A percentile compares a stretch with the other conserved stretches of the same genome.
Conservation (phyloP, 2,888 invertebrate species). For the Dasypolia templi region DNA sequence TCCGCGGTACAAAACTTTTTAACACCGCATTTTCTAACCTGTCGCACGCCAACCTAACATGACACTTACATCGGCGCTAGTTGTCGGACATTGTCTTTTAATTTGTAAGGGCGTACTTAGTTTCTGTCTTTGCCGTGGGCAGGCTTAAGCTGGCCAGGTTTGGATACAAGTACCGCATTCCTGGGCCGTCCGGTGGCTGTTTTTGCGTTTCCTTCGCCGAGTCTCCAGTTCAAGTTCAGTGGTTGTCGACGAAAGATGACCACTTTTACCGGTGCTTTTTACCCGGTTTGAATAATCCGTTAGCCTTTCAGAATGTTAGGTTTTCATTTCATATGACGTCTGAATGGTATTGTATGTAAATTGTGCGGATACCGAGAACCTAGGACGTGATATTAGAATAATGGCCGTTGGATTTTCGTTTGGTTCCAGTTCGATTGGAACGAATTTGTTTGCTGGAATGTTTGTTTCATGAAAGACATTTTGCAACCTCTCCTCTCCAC, state of each 20-base stretch:
- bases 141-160: slow-evolving; percentile 39
- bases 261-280: slow-evolving; percentile 78
- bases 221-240: slow-evolving; percentile 71
- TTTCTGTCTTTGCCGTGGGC: slow-evolving; percentile 31
- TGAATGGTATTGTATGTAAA: slow-evolving; percentile 62
- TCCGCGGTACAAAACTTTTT: slow-evolving; percentile 53
- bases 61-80: slow-evolving; percentile 47
- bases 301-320: slow-evolving; percentile 23
- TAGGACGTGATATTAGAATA: slow-evolving; percentile 46
- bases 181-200: slow-evolving; percentile 75
- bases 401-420: slow-evolving; percentile 43
- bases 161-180: slow-evolving; percentile 73
- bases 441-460: slow-evolving; percentile 21
- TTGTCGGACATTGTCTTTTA: slow-evolving; percentile 14
- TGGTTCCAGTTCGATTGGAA: slow-evolving; percentile 22
- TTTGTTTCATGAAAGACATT: slow-evolving; percentile 43
- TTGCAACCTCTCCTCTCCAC: slow-evolving; percentile 5
- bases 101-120: slow-evolving; percentile 36
- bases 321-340: slow-evolving; percentile 35
- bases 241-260: slow-evolving; percentile 67
- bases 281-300: slow-evolving; percentile 27
- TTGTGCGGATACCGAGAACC: slow-evolving; percentile 53
- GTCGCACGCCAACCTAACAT: slow-evolving; percentile 33
- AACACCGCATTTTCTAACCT: slow-evolving; percentile 57
- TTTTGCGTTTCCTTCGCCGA: slow-evolving; percentile 79